Percentiles rank a stretch among this genome's conserved stretches.
Evolutionary conservation across 2,888 invertebrate species (phyloP).

Genomic region (Volucella bombylans): DNA sequence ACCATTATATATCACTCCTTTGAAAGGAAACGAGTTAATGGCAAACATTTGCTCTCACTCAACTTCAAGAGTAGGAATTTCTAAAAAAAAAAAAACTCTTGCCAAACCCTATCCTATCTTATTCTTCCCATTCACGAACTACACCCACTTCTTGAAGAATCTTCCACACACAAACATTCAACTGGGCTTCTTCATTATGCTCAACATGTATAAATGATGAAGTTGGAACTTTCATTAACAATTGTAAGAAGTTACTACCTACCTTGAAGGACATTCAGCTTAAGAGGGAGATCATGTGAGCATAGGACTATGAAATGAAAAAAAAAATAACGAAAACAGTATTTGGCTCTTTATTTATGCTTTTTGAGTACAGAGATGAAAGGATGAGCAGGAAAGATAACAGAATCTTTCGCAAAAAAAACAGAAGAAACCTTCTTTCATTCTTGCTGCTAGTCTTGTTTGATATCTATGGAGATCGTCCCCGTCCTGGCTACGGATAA

Average conservation of each 20-base stretch:
- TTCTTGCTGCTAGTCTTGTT: neutral
- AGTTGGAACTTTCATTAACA: conserved; percentile 66
- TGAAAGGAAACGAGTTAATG: conserved; percentile 69
- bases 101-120: neutral
- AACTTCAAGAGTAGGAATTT: conserved; percentile 62
- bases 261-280: conserved; percentile 34
- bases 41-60: conserved; percentile 73
- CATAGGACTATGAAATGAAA: neutral
- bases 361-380: conserved; percentile 1
- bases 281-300: neutral
- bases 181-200: conserved; percentile 63
- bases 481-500: conserved; percentile 48
- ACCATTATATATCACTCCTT: conserved; percentile 8
- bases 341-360: conserved; percentile 43
- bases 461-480: conserved; percentile 18
- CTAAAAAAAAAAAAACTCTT: conserved; percentile 18
- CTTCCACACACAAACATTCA: conserved; percentile 27
- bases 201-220: conserved; percentile 69
- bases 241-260: conserved; percentile 52
- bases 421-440: conserved; percentile 14
- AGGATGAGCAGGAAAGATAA: neutral
- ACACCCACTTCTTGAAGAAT: conserved; percentile 16
- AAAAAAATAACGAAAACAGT: conserved; percentile 12
- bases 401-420: neutral
- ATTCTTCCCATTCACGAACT: neutral